A percentile compares a stretch with the other conserved stretches of the same genome.
These are phyloP conservation scores for Crotalus horridus DNA, from an alignment of 2,113 vertebrate genomes.

Conservation along the genomic window DNA sequence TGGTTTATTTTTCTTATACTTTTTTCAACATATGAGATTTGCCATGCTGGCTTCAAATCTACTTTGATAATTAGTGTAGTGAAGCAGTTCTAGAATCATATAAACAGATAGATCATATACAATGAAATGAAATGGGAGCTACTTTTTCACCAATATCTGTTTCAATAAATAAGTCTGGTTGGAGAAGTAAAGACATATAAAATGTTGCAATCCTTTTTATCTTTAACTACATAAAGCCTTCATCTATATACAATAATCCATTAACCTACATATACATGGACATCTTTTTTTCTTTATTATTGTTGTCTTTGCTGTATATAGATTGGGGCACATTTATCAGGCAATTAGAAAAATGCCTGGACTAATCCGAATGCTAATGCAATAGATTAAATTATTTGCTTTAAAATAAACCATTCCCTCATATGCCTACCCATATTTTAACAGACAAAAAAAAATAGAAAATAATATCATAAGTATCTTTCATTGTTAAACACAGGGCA, in stretches of 20 bases:
- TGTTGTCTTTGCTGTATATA: neutral
- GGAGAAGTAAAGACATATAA: neutral
- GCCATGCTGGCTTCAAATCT: neutral
- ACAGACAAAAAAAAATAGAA: neutral
- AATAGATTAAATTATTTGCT: neutral
- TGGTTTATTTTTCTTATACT: neutral
- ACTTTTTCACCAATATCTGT: neutral
- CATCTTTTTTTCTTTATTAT: neutral
- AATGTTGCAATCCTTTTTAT: neutral
- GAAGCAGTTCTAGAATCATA: neutral
- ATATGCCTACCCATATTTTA: neutral
- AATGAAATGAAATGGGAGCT: neutral
- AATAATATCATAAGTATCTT: neutral
- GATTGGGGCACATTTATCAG: neutral
- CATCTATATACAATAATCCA: neutral
- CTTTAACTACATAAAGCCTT: neutral
- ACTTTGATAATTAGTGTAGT: neutral
- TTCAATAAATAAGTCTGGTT: neutral
- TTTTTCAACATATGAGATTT: neutral
- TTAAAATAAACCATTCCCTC: neutral
- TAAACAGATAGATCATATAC: neutral
- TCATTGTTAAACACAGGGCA: neutral
- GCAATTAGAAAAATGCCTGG: neutral
- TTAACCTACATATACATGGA: neutral
- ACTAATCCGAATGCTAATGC: neutral